A percentile compares a stretch with the other conserved stretches of the same genome.
Evolutionary conservation across 1,140 invertebrate genomes (phyloP).

Genomic region (Colletes latitarsis): DNA sequence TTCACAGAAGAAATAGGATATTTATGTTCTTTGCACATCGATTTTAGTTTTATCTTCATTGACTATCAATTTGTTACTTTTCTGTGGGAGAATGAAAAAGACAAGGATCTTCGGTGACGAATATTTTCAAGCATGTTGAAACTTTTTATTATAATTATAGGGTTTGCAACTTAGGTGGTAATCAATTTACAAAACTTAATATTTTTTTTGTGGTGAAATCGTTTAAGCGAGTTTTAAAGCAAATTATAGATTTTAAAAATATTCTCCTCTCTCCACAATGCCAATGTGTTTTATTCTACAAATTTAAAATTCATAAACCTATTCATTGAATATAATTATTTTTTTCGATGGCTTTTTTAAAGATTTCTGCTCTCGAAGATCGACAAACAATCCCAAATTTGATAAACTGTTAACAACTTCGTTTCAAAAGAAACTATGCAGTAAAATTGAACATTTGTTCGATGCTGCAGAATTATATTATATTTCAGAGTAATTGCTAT

Average conservation of each 20-base stretch:
- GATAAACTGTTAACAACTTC: constrained; percentile 12
- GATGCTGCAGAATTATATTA: not conserved
- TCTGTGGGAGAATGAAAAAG: not conserved
- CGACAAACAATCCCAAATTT: constrained; percentile 50
- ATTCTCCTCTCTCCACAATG: not conserved
- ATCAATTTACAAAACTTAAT: not conserved
- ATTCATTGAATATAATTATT: not conserved
- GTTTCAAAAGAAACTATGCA: constrained; percentile 31
- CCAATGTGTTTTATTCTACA: not conserved
- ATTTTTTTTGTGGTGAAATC: not conserved
- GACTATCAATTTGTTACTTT: not conserved
- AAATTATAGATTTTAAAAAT: not conserved
- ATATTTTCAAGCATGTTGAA: not conserved
- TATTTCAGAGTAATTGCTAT: not conserved
- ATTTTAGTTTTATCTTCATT: not conserved
- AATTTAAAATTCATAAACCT: not conserved
- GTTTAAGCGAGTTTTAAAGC: not conserved
- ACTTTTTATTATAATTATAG: not conserved
- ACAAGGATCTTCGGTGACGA: not conserved
- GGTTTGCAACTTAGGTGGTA: not conserved
- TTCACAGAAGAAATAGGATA: not conserved
- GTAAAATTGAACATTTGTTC: not conserved
- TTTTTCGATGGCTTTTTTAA: not conserved
- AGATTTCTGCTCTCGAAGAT: not conserved
- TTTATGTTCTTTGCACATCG: not conserved